These are phyloP conservation scores for Steatocranus sp. DNA, from an alignment of 2,797 vertebrate species.

Conservation along the genomic window DNA sequence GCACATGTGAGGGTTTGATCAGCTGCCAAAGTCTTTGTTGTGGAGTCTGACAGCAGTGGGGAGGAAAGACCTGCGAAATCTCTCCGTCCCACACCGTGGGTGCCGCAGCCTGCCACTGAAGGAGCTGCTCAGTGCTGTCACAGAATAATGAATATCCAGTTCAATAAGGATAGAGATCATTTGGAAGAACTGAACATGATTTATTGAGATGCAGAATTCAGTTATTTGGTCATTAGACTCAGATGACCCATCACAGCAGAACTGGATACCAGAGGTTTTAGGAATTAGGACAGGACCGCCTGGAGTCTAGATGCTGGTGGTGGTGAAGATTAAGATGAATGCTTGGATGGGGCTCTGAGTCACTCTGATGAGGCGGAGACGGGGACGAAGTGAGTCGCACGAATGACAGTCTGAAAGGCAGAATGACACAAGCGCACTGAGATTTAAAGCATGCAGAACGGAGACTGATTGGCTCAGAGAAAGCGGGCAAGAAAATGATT, in stretches of 20 bases:
- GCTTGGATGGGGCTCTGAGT: neutral
- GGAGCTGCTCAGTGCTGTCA: no score
- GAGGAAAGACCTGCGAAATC: no score
- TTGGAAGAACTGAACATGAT: neutral
- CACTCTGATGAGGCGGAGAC: neutral
- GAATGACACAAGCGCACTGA: neutral
- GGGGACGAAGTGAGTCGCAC: neutral
- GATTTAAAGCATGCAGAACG: neutral
- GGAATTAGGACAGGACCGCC: neutral
- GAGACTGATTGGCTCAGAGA: neutral
- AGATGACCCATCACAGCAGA: neutral
- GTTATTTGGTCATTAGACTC: neutral
- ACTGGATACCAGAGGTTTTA: neutral
- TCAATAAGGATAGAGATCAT: neutral
- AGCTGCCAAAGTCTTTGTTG: no score
- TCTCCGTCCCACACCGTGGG: no score
- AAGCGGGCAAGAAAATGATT: neutral
- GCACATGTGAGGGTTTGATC: no score
- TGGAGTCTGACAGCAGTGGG: no score
- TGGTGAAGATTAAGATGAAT: neutral
- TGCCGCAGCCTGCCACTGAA: no score
- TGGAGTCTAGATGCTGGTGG: neutral
- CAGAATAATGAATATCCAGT: neutral
- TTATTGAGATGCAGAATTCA: neutral
- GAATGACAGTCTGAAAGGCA: neutral